phyloP scores from a whole-genome alignment of 2,797 vertebrate genomes.

The Hipposideros larvatus region DNA sequence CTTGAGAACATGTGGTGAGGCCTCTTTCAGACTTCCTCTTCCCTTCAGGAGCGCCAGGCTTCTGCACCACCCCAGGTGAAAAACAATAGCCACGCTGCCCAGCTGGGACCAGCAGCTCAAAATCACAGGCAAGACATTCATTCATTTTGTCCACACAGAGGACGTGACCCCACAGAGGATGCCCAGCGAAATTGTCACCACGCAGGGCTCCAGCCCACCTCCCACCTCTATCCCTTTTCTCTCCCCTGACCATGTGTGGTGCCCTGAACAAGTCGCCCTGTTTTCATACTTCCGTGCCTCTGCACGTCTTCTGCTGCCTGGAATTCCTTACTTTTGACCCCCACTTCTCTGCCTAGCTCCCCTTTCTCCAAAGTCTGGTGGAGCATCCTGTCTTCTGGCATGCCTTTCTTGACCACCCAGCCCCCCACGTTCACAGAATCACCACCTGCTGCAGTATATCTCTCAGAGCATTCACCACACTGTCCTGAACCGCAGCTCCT shows the following conservation, averaged over 20 bases:
- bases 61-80: not conserved
- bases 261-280: no score
- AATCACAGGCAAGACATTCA: not conserved
- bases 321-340: not conserved
- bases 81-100: not conserved
- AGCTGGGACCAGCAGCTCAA: not conserved
- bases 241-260: not conserved
- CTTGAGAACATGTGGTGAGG: not conserved
- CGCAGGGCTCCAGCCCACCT: not conserved
- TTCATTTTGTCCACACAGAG: not conserved
- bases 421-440: not conserved
- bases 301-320: not conserved
- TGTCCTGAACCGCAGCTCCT: not conserved
- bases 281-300: not conserved
- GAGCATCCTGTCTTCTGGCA: not conserved
- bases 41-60: not conserved
- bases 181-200: rapidly evolving
- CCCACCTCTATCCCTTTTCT: no score
- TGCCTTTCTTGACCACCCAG: not conserved
- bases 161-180: not conserved
- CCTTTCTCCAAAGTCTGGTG: not conserved
- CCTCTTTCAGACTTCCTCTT: not conserved
- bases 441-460: not conserved
- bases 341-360: not conserved
- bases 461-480: rapidly evolving